phyloP scores from a whole-genome alignment of 2,797 vertebrate genomes.

The Sciaenops ocellatus region DNA sequence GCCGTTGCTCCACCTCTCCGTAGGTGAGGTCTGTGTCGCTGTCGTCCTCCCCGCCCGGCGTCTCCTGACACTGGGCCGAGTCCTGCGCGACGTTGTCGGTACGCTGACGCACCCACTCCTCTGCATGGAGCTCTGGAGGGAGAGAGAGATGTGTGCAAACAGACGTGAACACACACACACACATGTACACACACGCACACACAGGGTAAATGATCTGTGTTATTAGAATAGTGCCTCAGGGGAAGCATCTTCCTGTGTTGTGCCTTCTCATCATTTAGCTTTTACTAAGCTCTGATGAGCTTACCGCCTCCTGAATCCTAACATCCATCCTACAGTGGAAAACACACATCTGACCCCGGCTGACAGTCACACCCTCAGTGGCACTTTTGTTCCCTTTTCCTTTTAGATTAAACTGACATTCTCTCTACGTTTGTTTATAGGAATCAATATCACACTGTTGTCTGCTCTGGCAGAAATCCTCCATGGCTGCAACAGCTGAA shows the following conservation, averaged over 20 bases:
- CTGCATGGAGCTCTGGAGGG: conserved; percentile 83
- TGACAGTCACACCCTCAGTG: conserved; percentile 5
- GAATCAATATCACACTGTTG: conserved; percentile 57
- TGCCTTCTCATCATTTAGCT: conserved; percentile 47
- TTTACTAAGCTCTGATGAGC: conserved; percentile 33
- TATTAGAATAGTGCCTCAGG: conserved; percentile 37
- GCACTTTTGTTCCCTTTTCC: not conserved
- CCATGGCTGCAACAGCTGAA: conserved; percentile 45
- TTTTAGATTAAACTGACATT: conserved; percentile 45
- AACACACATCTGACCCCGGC: conserved; percentile 16
- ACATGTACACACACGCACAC: conserved; percentile 20
- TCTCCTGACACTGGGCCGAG: conserved; percentile 80
- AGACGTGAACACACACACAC: conserved; percentile 1
- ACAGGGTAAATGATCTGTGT: conserved; percentile 44
- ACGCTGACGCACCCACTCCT: conserved; percentile 86
- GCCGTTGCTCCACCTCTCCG: conserved; percentile 95
- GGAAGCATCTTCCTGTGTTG: conserved; percentile 38
- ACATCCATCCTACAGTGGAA: conserved; percentile 17
- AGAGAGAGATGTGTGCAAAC: conserved; percentile 26
- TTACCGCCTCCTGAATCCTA: conserved; percentile 25
- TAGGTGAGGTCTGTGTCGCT: conserved; percentile 95
- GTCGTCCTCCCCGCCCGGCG: conserved; percentile 89
- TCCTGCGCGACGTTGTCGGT: conserved; percentile 78
- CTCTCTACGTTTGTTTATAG: conserved; percentile 41
- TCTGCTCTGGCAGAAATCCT: conserved; percentile 50